phyloP scores from a whole-genome alignment of 2,888 invertebrate species.

The Nomada goodeniana region DNA sequence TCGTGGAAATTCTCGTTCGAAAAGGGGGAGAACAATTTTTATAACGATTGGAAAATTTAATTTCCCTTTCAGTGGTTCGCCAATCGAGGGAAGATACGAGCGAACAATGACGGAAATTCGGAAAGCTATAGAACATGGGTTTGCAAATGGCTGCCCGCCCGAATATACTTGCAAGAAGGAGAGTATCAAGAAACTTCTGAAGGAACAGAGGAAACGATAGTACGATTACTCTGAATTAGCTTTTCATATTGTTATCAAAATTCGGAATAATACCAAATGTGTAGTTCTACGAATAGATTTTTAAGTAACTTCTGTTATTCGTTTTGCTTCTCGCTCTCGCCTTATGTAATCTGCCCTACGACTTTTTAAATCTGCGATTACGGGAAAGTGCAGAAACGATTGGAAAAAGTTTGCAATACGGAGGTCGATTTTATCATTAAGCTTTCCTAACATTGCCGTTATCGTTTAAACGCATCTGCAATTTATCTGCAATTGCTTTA shows the following conservation, averaged over 20 bases:
- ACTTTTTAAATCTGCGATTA: too few species aligned
- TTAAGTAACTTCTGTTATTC: not conserved
- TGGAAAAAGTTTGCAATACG: too few species aligned
- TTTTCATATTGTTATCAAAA: not conserved
- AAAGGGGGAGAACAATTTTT: not conserved
- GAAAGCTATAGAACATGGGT: constrained; percentile 89
- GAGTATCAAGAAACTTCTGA: constrained; percentile 78
- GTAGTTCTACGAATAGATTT: not conserved
- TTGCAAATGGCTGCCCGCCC: constrained; percentile 81
- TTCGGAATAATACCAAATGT: too few species aligned
- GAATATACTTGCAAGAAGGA: constrained; percentile 81
- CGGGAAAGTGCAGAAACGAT: too few species aligned
- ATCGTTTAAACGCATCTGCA: not conserved
- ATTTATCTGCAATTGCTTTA: not conserved
- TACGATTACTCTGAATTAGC: not conserved
- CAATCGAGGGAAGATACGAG: constrained; percentile 87
- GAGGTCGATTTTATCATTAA: not conserved
- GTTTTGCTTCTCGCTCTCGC: too few species aligned
- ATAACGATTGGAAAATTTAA: not conserved
- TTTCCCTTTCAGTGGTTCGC: constrained; percentile 84
- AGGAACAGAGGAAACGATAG: constrained; percentile 38
- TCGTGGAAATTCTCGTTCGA: not conserved
- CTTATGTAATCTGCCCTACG: too few species aligned
- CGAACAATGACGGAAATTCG: constrained; percentile 88
- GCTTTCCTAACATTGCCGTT: not conserved